Base-by-base conservation (phyloP, 1,140 invertebrate genomes). In the Ceratina australensis region DNA sequence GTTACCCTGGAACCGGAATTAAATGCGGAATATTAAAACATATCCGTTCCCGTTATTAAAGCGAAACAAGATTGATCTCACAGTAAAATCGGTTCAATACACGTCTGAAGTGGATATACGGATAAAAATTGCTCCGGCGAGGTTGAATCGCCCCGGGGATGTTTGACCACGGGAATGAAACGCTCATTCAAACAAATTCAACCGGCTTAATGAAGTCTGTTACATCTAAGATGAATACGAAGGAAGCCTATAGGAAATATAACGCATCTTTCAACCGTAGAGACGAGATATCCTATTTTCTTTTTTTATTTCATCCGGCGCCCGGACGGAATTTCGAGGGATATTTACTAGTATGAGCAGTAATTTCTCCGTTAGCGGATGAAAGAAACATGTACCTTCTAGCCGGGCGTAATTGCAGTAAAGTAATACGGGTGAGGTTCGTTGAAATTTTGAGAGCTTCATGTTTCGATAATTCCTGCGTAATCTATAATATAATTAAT, bases 181-280 rank as follows among this genome's bases (percentile, higher is more conserved):
- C 16, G 67, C 67, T n/a, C 50, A 65, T 74, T 79, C 59, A 74
- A 54, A 61, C 16, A 78, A 78, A 83, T 83, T 83, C 81, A 63
- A 54, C 78, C 26, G 24, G 50, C 61, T 73, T 75, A 83, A 83
- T 60, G 82, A 83, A 83, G 61, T 56, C 77, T 24, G 63, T 76
- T 82, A 71, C 57, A 15, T n/a, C 42, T n/a, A 52, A 7, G 56
- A 79, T 75, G 82, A 75, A 79, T 74, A 61, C 71, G 26, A 64
- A 72, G 64, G 28, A 61, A 26, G 20, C 47, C 33, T 15, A n/a
- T 54, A 54, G 49, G 57, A 61, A 69, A 77, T 59, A 65, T 10
- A 7, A n/a, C 52, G 68, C 63, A 57, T 81, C 69, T 82, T 83
- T 73, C 65, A 61, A 69, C n/a, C 10, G 67, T 65, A 42, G 3